Percentiles rank a stretch among this genome's conserved stretches.
Conservation (phyloP, 2,888 invertebrate species). For the Scelioninae gen. 1 region DNA sequence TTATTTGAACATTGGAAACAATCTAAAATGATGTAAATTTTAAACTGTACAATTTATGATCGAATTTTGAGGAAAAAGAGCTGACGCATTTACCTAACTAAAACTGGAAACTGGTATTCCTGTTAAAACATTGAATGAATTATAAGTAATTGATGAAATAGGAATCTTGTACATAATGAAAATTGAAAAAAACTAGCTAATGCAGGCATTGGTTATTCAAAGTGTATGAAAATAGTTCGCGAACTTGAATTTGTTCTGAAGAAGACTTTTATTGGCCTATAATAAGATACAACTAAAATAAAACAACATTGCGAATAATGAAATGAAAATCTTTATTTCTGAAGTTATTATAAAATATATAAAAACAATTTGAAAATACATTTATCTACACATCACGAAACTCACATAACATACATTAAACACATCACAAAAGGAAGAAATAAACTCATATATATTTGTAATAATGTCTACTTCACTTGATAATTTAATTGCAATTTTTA, state of each 20-base stretch:
- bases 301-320: constrained; percentile 15
- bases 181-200: constrained; percentile 34
- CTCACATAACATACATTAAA: constrained; percentile 42
- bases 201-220: constrained; percentile 55
- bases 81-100: constrained; percentile 17
- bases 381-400: constrained; percentile 43
- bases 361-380: constrained; percentile 36
- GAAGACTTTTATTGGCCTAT: constrained; percentile 19
- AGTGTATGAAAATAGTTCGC: constrained; percentile 16
- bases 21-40: constrained; percentile 1
- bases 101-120: constrained; percentile 32
- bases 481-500: background rate
- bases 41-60: background rate
- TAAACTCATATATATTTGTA: constrained; percentile 64
- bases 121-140: constrained; percentile 20
- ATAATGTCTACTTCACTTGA: constrained; percentile 13
- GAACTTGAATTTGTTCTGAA: constrained; percentile 20
- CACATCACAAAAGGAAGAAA: constrained; percentile 45
- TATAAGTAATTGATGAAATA: constrained; percentile 10
- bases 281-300: constrained; percentile 19
- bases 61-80: background rate
- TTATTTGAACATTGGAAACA: background rate
- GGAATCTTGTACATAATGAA: constrained; percentile 36
- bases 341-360: constrained; percentile 50
- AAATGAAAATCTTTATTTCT: constrained; percentile 25